Conservation (phyloP, 2,888 invertebrate genomes). For the Heterodera filipjevi region DNA sequence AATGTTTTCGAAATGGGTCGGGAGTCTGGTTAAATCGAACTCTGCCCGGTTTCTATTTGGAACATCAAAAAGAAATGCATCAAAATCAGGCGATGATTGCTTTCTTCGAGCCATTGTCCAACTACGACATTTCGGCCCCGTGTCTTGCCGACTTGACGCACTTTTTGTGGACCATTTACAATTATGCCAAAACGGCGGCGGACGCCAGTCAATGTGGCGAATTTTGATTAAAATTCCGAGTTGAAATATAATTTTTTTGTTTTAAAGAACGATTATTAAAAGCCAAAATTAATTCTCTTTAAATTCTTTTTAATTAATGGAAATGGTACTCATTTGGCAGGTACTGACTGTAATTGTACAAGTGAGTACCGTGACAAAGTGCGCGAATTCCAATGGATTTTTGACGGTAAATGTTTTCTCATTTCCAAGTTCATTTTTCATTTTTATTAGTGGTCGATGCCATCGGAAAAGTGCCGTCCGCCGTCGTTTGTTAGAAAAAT, state of each 20-base stretch:
- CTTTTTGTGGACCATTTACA: constrained; percentile 59
- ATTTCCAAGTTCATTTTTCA: not conserved
- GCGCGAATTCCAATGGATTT: constrained; percentile 61
- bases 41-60: no score
- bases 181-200: constrained; percentile 59
- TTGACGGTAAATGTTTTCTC: constrained; percentile 50
- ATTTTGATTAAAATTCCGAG: not conserved
- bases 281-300: not conserved
- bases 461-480: constrained; percentile 64
- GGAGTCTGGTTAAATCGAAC: no score
- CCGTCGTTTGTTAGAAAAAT: constrained; percentile 55
- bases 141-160: constrained; percentile 60
- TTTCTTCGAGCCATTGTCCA: constrained; percentile 45
- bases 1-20: no score
- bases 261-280: not conserved
- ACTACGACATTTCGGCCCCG: constrained; percentile 52
- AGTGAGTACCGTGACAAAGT: constrained; percentile 53
- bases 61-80: not conserved
- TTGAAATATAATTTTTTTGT: not conserved
- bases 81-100: constrained; percentile 36
- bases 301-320: no score
- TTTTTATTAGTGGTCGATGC: constrained; percentile 60
- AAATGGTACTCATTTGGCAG: no score
- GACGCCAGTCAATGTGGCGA: constrained; percentile 51
- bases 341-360: constrained; percentile 57